A percentile compares a stretch with the other conserved stretches of the same genome.
These are phyloP conservation scores for Himalopsyche japonica DNA, from an alignment of 2,888 invertebrate genomes.

Conservation along the genomic window DNA sequence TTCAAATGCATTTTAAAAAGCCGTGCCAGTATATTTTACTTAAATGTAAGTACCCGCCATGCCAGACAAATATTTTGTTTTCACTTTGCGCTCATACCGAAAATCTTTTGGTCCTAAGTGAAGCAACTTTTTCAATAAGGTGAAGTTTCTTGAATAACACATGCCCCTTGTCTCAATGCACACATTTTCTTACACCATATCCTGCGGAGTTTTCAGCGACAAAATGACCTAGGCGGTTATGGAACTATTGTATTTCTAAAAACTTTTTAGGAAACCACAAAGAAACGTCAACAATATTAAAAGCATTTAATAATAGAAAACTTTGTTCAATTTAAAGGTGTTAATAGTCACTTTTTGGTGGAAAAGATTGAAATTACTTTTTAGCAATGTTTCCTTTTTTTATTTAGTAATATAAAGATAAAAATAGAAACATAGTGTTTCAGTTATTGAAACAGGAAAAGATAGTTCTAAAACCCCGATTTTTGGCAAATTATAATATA, in stretches of 20 bases:
- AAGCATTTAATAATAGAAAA: too few relatives aligned
- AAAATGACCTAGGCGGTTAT: neutral
- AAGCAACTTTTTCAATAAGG: slow-evolving; percentile 36
- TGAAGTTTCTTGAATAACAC: slow-evolving; percentile 32
- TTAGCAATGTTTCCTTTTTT: too few relatives aligned
- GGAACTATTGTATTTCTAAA: neutral
- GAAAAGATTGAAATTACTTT: too few relatives aligned
- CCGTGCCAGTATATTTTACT: neutral
- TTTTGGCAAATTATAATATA: too few relatives aligned
- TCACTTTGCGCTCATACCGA: slow-evolving; percentile 4
- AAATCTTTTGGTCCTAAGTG: slow-evolving; percentile 18
- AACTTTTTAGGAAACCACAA: neutral
- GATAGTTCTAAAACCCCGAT: too few relatives aligned
- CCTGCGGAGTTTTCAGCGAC: neutral
- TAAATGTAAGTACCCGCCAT: neutral
- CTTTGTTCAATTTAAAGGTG: too few relatives aligned
- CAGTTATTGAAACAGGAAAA: too few relatives aligned
- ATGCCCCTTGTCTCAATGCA: slow-evolving; percentile 31
- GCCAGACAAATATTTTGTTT: slow-evolving; percentile 31
- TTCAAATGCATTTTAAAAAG: neutral
- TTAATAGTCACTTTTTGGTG: too few relatives aligned
- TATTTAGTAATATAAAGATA: too few relatives aligned
- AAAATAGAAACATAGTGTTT: too few relatives aligned
- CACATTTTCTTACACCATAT: slow-evolving; percentile 7
- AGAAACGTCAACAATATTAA: too few relatives aligned